These are phyloP conservation scores for Blastobasis lacticolella DNA, from an alignment of 2,888 invertebrate species.

Conservation along the genomic window DNA sequence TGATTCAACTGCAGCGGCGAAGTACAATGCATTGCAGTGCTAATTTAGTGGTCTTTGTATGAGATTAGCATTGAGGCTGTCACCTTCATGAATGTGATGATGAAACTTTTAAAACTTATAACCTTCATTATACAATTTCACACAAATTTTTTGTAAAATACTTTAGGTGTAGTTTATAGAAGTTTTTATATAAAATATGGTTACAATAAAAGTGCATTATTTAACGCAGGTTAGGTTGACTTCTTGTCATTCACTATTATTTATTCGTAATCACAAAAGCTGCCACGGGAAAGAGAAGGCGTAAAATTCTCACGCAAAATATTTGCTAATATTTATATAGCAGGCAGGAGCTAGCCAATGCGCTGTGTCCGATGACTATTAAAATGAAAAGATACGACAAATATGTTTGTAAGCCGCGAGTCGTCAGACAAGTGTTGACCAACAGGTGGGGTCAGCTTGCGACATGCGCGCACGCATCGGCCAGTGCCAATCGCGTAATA, in stretches of 20 bases:
- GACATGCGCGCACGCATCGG: slow-evolving; percentile 15
- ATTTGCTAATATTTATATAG: not conserved
- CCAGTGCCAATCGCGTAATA: slow-evolving; percentile 28
- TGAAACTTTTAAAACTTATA: slow-evolving; percentile 1
- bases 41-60: not conserved
- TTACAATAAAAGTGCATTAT: not conserved
- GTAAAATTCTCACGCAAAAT: not conserved
- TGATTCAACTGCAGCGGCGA: no score
- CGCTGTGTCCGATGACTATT: not conserved
- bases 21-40: not conserved
- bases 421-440: slow-evolving; percentile 35
- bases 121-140: not conserved
- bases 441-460: slow-evolving; percentile 34
- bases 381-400: slow-evolving; percentile 3
- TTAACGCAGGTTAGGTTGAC: no score
- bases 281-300: no score
- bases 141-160: not conserved
- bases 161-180: not conserved
- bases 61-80: slow-evolving; percentile 1
- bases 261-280: no score
- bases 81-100: slow-evolving; percentile 1
- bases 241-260: no score
- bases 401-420: slow-evolving; percentile 6
- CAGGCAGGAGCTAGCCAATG: not conserved
- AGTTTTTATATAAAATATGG: not conserved